Conservation (phyloP, 1,140 invertebrate species). For the Sminthurides bifidus region DNA sequence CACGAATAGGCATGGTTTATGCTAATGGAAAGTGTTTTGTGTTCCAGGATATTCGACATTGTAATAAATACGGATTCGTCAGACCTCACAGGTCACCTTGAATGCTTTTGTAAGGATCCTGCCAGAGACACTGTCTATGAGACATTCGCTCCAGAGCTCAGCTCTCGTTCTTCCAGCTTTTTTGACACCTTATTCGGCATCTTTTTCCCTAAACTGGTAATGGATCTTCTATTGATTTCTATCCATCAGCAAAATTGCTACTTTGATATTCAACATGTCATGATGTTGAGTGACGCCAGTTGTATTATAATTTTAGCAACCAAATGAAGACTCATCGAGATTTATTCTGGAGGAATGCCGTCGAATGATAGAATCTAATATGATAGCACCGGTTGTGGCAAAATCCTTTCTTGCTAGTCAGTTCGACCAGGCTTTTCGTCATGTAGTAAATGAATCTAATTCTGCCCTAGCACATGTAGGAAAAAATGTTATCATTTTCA, state of each 20-base stretch:
- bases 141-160: conserved; percentile 26
- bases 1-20: not conserved
- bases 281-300: not conserved
- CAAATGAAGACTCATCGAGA: conserved; percentile 6
- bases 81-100: conserved; percentile 13
- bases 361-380: conserved; percentile 23
- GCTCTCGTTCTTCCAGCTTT: not conserved
- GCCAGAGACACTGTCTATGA: conserved; percentile 19
- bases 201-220: not conserved
- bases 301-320: not conserved
- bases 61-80: conserved; percentile 27
- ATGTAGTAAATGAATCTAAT: conserved; percentile 20
- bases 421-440: conserved; percentile 30
- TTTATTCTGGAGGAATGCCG: conserved; percentile 20
- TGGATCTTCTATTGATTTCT: not conserved
- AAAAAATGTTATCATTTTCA: conserved; percentile 29
- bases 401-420: conserved; percentile 27
- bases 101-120: conserved; percentile 25
- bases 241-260: not conserved
- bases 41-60: conserved; percentile 28
- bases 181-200: not conserved
- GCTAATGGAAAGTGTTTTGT: not conserved
- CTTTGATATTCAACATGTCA: not conserved
- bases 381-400: conserved; percentile 26
- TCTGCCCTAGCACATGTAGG: conserved; percentile 25